Base-by-base conservation (phyloP, 2,797 vertebrate species). In the Lepus oiostolus region DNA sequence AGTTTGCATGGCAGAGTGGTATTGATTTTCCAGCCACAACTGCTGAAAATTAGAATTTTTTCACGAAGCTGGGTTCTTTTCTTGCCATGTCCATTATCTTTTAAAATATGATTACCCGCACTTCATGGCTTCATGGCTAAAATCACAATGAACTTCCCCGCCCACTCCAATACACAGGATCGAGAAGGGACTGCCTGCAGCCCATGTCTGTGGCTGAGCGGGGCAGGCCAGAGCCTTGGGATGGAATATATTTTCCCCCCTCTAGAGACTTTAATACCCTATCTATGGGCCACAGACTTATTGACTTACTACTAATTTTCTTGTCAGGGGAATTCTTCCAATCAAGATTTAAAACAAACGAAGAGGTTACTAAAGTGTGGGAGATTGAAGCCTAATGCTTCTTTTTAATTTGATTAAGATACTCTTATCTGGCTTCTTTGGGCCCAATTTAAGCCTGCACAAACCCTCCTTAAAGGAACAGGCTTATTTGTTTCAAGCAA, bases 281-380 rank as follows among this genome's bases (percentile, higher is more conserved):
- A 68, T 95, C 98, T 98, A 93, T 93, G 8, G 97, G 96, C 97
- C 97, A 95, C 91, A 24, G 96, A 75, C 92, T 98, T 98, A 98
- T 97, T 98, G 98, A 98, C 97, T 98, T 94, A 8, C 97, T 75
- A n/a, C 98, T 98, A 98, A 98, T 98, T 98, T 98, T 97, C 98
- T 96, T 98, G 97, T 98, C 97, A 96, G 96, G 97, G 50, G 98
- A 98, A 98, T 97, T 98, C 98, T 97, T 96, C 97, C 98, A 97
- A 97, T 98, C 97, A 97, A 98, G 98, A 98, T 98, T 98, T 98
- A 97, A 98, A 98, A 97, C 97, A 98, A 98, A 97, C 96, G 60
- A 95, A 96, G 97, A 97, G 95, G 95, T 97, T 95, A 72, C 96
- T 91, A 28, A 98, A 98, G 97, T 97, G 93, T 95, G 80, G 83